Evolutionary conservation across 2,888 invertebrate species (phyloP), one percentile per base, ranked within the genome.

Genomic region (Ellobium chinense): DNA sequence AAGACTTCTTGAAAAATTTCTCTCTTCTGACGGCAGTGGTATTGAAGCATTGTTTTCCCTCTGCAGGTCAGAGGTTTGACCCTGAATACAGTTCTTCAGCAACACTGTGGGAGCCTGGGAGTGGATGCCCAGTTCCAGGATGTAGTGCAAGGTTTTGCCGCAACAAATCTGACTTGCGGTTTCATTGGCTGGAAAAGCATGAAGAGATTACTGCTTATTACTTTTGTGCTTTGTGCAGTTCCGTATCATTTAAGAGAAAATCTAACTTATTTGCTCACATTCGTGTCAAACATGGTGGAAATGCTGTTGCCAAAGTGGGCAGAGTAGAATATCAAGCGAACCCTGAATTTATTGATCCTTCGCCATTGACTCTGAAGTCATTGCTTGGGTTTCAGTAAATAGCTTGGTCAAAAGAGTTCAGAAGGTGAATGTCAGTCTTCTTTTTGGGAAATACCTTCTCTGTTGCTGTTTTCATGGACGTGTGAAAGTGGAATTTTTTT

Each of bases 211-310:
- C 74, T 46, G 74, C 62, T n/a, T 63, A 74, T 63, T 63, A 63
- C 31, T 62, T 69, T 27, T 77, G 77, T 77, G 77, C 77, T n/a
- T 60, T 77, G 29, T 77, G 77, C 31, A 24, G 29, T 2, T 31
- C 24, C n/a, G 77, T 77, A 5, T 56, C 77, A 46, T 77, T 77
- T 58, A 77, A 77, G 46, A 68, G 77, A 62, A 77, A 68, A 58
- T 77, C 77, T 37, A 77, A 77, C 29, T 56, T 77, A 27, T 69
- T 77, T 65, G 60, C 68, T 58, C 77, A 77, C 37, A 69, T 77
- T 27, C 68, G 77, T 3, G 21, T 58, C 27, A 77, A 69, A 54
- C 77, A 77, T 77, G 77, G 77, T 21, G 65, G 36, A 3, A 68
- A 68, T 29, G 12, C 54, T 9, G 60, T 29, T 36, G 37, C 58